Conservation (phyloP, 1,140 invertebrate genomes). For the Micrasema minimum region DNA sequence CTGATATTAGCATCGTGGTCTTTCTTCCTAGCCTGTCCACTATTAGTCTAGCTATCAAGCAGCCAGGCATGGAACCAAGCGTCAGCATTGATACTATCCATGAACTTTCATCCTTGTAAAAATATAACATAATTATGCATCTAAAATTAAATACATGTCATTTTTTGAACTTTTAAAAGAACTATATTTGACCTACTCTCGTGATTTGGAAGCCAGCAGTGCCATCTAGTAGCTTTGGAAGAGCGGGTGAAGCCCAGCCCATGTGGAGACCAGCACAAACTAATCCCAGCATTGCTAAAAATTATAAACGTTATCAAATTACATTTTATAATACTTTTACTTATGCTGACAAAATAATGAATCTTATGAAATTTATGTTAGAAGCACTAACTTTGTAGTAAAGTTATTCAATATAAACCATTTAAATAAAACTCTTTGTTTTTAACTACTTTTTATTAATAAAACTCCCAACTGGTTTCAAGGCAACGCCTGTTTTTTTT, state of each 20-base stretch:
- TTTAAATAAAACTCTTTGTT: no score
- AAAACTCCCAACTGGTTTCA: no score
- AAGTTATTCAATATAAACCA: no score
- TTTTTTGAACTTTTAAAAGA: no score
- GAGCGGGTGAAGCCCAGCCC: constrained; percentile 66
- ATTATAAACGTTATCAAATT: neutral
- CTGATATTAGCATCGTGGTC: constrained; percentile 55
- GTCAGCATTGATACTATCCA: constrained; percentile 59
- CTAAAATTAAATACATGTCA: neutral
- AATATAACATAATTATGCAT: neutral
- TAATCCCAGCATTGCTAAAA: constrained; percentile 32
- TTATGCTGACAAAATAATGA: neutral
- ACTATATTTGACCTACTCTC: constrained; percentile 33
- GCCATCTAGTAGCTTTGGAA: constrained; percentile 57
- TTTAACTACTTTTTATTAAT: no score
- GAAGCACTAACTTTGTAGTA: no score
- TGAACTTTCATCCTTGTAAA: constrained; percentile 53
- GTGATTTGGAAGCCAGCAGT: constrained; percentile 26
- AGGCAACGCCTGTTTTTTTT: no score
- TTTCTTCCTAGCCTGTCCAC: constrained; percentile 59
- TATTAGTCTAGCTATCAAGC: constrained; percentile 43
- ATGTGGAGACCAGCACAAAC: constrained; percentile 60
- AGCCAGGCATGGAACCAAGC: constrained; percentile 56
- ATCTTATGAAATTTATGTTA: no score
- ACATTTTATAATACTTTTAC: neutral